Conservation (phyloP, 2,113 vertebrate genomes). For the Cheilinus undulatus region DNA sequence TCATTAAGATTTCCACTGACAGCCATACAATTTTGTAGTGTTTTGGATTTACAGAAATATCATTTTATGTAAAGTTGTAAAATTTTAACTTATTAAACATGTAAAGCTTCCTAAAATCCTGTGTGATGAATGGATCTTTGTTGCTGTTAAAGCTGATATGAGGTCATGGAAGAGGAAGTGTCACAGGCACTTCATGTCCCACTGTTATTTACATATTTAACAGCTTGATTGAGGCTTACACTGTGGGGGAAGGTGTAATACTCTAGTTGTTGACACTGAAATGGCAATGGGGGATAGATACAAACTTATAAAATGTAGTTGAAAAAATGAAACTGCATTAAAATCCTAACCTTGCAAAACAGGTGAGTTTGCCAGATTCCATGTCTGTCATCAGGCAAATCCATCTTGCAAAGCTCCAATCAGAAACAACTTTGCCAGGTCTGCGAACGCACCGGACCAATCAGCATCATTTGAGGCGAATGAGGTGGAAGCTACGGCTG, state of each 20-base stretch:
- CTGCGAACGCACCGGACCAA: too few species aligned
- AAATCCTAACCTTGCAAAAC: too few species aligned
- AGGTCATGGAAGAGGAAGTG: slow-evolving; percentile 49
- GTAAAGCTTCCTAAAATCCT: background rate
- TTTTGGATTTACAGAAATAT: slow-evolving; percentile 8
- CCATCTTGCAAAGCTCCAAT: too few species aligned
- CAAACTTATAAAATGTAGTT: too few species aligned
- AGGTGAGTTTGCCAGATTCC: too few species aligned
- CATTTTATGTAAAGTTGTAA: background rate
- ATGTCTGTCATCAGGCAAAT: too few species aligned
- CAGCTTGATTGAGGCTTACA: slow-evolving; percentile 5
- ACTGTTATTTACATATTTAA: slow-evolving; percentile 65
- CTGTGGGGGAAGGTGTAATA: background rate
- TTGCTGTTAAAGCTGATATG: background rate
- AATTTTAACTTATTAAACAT: slow-evolving; percentile 48
- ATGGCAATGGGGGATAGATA: slow-evolving; percentile 24
- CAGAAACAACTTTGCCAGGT: too few species aligned
- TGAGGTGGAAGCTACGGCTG: too few species aligned
- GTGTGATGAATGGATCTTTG: background rate
- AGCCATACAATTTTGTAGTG: slow-evolving; percentile 12
- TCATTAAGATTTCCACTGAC: background rate
- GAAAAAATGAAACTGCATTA: too few species aligned
- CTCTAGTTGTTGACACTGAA: background rate
- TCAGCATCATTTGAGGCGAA: too few species aligned
- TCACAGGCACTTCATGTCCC: background rate